These are phyloP conservation scores for Pardalotus punctatus DNA, from an alignment of 2,113 vertebrate species.

Conservation along the genomic window DNA sequence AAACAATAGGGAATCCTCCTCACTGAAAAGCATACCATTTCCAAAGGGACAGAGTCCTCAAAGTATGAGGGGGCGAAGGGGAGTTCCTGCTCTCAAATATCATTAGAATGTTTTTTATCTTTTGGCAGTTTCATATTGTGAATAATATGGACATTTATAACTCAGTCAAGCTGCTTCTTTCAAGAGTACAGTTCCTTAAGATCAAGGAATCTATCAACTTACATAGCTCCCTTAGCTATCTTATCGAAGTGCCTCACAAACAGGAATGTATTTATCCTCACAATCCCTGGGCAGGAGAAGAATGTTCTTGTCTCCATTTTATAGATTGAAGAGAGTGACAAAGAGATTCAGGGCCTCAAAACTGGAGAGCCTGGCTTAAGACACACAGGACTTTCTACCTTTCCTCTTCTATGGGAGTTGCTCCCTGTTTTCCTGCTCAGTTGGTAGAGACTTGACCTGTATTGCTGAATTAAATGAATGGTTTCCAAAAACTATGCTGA, in stretches of 20 bases:
- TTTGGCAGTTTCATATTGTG: conserved; percentile 32
- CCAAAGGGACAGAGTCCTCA: conserved; percentile 49
- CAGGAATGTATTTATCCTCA: conserved; percentile 21
- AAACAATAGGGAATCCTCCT: conserved; percentile 67
- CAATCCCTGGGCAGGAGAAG: neutral
- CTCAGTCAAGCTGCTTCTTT: conserved; percentile 45
- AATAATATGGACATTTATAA: conserved; percentile 49
- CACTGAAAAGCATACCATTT: conserved; percentile 39
- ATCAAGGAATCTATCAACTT: conserved; percentile 62
- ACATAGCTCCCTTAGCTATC: conserved; percentile 45
- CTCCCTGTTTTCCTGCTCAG: neutral
- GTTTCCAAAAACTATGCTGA: neutral
- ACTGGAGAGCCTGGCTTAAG: neutral
- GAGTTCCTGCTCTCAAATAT: conserved; percentile 52
- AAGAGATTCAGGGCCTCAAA: neutral
- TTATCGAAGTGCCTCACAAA: conserved; percentile 54
- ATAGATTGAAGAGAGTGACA: neutral
- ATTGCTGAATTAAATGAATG: neutral
- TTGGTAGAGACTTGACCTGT: neutral
- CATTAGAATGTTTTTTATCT: conserved; percentile 59
- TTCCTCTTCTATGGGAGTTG: neutral
- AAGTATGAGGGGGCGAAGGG: conserved; percentile 18
- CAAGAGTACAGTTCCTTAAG: conserved; percentile 38
- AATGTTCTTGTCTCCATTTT: conserved; percentile 31
- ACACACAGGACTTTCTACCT: neutral